Evolutionary conservation across 2,888 invertebrate genomes (phyloP).

Genomic region (Acanthoscelides obtectus): DNA sequence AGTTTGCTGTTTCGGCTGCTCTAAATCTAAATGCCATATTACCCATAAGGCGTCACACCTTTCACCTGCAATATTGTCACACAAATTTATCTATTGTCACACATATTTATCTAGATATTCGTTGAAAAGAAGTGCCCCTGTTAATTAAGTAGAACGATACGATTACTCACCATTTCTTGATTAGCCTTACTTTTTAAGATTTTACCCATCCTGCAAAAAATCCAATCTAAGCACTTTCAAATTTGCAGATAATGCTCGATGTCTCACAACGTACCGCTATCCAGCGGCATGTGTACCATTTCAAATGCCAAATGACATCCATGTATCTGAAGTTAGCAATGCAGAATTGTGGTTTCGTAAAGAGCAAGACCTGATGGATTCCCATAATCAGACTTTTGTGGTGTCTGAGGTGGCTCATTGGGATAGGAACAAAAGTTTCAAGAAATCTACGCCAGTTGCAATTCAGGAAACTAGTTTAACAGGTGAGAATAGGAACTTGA

Average conservation of each 20-base stretch:
- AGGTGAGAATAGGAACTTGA: constrained; percentile 44
- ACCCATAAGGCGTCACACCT: too few species aligned
- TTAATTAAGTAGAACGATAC: neutral
- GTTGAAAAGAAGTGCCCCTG: neutral
- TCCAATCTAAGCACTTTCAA: neutral
- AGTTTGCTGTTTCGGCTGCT: too few species aligned
- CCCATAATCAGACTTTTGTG: constrained; percentile 69
- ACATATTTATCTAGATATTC: neutral
- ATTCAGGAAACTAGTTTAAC: constrained; percentile 70
- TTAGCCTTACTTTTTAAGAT: neutral
- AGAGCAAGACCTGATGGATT: constrained; percentile 58
- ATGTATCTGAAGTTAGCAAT: constrained; percentile 67
- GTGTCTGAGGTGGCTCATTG: constrained; percentile 70
- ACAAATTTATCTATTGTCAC: too few species aligned
- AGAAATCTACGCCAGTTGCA: constrained; percentile 73
- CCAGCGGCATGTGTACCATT: constrained; percentile 74
- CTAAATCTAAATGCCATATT: too few species aligned
- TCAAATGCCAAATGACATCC: constrained; percentile 70
- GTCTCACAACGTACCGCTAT: constrained; percentile 49
- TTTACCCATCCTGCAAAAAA: too few species aligned
- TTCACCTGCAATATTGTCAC: too few species aligned
- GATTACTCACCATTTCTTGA: neutral
- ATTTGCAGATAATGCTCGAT: constrained; percentile 50
- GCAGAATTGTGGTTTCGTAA: constrained; percentile 82
- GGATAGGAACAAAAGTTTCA: constrained; percentile 64